Conservation (phyloP, 2,113 vertebrate genomes). For the Coptodon bakossiorum region DNA sequence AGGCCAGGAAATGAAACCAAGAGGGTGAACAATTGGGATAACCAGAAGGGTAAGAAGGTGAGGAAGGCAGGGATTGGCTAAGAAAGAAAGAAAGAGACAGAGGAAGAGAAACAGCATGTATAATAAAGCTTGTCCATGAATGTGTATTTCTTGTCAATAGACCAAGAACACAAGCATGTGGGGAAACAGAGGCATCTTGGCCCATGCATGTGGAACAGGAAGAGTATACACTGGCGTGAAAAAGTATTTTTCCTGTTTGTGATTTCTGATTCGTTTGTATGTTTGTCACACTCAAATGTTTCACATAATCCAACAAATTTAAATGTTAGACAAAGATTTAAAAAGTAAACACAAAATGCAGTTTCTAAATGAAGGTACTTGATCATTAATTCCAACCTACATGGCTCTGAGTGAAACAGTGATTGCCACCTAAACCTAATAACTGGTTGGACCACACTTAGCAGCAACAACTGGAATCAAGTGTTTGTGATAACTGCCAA, state of each 20-base stretch:
- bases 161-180: slow-evolving; percentile 29
- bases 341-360: not conserved
- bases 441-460: not conserved
- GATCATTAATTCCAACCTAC: not conserved
- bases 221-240: not conserved
- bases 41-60: not conserved
- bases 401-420: not conserved
- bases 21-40: not conserved
- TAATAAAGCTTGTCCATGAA: slow-evolving; percentile 10
- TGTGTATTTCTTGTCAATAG: slow-evolving; percentile 28
- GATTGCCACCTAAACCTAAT: not conserved
- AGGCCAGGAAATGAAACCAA: not conserved
- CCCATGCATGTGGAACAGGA: slow-evolving; percentile 12
- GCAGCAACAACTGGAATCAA: not conserved
- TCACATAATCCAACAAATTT: not conserved
- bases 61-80: not conserved
- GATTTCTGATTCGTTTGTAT: not conserved
- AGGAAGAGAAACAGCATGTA: not conserved
- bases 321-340: not conserved
- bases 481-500: not conserved
- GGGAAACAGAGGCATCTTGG: not conserved
- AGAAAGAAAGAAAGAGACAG: not conserved
- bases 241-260: not conserved
- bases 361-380: not conserved
- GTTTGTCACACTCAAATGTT: not conserved